A percentile compares a stretch with the other conserved stretches of the same genome.
phyloP scores from a whole-genome alignment of 2,113 vertebrate species.

The Raja brachyura region DNA sequence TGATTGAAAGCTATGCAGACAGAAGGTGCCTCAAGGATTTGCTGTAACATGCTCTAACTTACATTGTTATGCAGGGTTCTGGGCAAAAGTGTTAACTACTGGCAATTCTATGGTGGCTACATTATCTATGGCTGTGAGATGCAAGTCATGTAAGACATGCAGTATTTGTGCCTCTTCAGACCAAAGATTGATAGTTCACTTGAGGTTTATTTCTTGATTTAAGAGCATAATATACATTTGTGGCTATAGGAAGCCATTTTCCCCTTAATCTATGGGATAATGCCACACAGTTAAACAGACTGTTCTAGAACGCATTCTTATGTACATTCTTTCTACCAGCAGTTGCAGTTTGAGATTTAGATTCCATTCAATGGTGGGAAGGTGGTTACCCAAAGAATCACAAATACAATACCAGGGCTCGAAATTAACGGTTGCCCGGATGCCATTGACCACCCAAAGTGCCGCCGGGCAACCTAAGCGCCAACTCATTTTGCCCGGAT shows the following conservation, averaged over 20 bases:
- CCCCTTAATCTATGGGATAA: background rate
- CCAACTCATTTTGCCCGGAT: no score
- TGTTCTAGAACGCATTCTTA: background rate
- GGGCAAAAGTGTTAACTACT: background rate
- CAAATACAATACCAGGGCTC: no score
- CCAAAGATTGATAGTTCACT: background rate
- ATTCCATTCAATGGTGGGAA: background rate
- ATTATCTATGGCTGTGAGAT: background rate
- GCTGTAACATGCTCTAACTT: constrained; percentile 14
- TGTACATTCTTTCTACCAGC: no score
- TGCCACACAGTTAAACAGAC: background rate
- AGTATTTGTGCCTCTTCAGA: background rate
- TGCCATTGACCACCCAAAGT: no score
- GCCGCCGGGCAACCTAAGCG: no score
- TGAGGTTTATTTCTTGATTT: background rate
- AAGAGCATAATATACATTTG: background rate
- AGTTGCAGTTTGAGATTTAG: background rate
- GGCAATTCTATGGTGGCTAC: background rate
- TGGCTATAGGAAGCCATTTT: background rate
- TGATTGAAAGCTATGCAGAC: background rate
- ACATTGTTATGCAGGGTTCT: background rate
- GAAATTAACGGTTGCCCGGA: no score
- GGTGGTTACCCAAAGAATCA: background rate
- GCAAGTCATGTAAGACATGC: background rate
- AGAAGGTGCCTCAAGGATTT: constrained; percentile 17